A percentile compares a stretch with the other conserved stretches of the same genome.
Conservation (phyloP, 1,140 invertebrate species). For the Nebria ingens region DNA sequence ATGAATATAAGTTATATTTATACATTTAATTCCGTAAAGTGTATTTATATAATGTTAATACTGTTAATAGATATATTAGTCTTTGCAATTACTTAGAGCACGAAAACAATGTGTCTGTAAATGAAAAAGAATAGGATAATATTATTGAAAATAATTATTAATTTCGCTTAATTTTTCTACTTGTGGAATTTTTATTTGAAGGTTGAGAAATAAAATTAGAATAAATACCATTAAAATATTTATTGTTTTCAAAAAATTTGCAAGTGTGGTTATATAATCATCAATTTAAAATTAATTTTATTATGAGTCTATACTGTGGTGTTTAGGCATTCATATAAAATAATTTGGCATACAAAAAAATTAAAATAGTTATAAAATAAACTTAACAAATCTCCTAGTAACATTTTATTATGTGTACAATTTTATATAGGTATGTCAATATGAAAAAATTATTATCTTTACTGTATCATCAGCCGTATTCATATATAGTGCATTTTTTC, state of each 20-base stretch:
- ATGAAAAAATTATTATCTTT: neutral
- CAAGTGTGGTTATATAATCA: constrained; percentile 7
- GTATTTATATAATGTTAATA: no score
- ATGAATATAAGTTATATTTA: no score
- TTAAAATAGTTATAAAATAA: neutral
- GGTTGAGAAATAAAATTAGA: neutral
- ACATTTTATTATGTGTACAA: constrained; percentile 5
- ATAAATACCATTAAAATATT: constrained; percentile 3
- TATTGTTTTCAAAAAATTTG: constrained; percentile 10
- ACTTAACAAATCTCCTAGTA: constrained; percentile 3
- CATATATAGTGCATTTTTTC: no score
- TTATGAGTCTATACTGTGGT: constrained; percentile 3
- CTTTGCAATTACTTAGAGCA: no score
- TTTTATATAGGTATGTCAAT: constrained; percentile 1
- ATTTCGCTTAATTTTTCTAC: no score
- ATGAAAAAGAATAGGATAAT: no score
- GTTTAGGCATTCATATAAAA: constrained; percentile 7
- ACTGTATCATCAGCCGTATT: no score
- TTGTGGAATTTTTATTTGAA: no score
- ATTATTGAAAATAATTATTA: no score
- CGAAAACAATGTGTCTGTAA: no score
- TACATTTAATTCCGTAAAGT: no score
- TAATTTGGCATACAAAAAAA: constrained; percentile 7
- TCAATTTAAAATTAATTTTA: neutral
- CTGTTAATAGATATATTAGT: no score